Evolutionary conservation across 2,113 vertebrate genomes (phyloP).

Genomic region (Siniperca chuatsi): DNA sequence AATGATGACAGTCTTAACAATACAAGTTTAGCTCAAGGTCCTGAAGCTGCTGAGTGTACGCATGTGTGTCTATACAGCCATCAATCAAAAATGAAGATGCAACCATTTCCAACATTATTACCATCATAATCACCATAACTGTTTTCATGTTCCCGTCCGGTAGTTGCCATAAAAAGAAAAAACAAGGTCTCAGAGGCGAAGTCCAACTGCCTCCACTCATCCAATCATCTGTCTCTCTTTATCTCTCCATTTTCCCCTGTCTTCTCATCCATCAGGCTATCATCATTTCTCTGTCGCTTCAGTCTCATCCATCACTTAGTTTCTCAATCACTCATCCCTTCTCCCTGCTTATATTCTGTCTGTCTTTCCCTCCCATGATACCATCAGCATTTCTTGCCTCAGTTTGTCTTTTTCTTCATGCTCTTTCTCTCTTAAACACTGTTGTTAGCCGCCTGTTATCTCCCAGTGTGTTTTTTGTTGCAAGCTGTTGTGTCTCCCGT

Average conservation of each 20-base stretch:
- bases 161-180: constrained; percentile 47
- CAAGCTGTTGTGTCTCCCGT: constrained; percentile 32
- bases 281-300: constrained; percentile 66
- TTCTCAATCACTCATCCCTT: constrained; percentile 68
- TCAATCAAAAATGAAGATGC: constrained; percentile 48
- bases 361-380: constrained; percentile 58
- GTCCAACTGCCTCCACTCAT: constrained; percentile 66
- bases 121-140: constrained; percentile 45
- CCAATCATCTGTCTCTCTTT: constrained; percentile 71
- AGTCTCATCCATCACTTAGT: constrained; percentile 77
- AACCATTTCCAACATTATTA: constrained; percentile 30
- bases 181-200: constrained; percentile 48
- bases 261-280: constrained; percentile 76
- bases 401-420: constrained; percentile 52
- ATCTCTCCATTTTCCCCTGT: constrained; percentile 67
- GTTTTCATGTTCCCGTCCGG: constrained; percentile 9
- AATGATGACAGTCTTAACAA: constrained; percentile 1
- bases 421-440: constrained; percentile 53
- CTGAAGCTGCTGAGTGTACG: constrained; percentile 8
- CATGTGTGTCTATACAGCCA: constrained; percentile 19
- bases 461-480: constrained; percentile 34
- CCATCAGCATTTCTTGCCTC: constrained; percentile 54
- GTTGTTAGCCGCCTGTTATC: constrained; percentile 58
- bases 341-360: constrained; percentile 47
- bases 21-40: constrained; percentile 25